Evolutionary conservation across 2,113 vertebrate species (phyloP), one percentile per base, ranked within the genome.

Genomic region (Petrocephalus microphthalmus): DNA sequence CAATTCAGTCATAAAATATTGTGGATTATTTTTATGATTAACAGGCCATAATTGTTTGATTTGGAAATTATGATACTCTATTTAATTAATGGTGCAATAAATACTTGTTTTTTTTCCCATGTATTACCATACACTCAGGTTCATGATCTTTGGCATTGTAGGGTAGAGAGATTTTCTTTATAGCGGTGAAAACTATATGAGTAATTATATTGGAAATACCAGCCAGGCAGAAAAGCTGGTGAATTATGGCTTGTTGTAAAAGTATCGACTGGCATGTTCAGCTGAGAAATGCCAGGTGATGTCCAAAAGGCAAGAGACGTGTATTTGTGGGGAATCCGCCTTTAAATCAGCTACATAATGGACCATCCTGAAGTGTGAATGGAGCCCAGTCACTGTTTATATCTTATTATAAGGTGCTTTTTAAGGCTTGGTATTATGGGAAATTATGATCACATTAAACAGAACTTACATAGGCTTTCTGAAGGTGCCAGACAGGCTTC

Each of bases 81-180:
- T 95, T 96, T 96, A 96, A 97, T 98, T 97, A 97, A 95, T 95
- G 94, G 94, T 92, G 95, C 94, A 97, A 97, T 96, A 97, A 97
- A 97, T 96, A 96, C 91, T 94, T 93, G 42, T 92, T 94, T 92
- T 94, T 95, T 93, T 95, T 5, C 8, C 60, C 90, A 96, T 96
- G 92, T 90, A 89, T 89, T 89, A 93, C 89, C 91, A 91, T 87
- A 91, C 89, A 88, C 89, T 87, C 83, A 92, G 94, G 93, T 93
- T 94, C 89, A 93, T 90, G 88, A 91, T 92, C 92, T 94, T 89
- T 91, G 92, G 93, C 89, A 88, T 89, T 89, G 87, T 89, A 90
- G 89, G 89, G 90, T 78, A 92, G 90, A 93, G 91, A 90, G 89
- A 88, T 87, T 6, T 88, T 86, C 85, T 93, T 92, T 91, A 91